phyloP scores from a whole-genome alignment of 2,797 vertebrate species.

The Pseudocheirus occidentalis region DNA sequence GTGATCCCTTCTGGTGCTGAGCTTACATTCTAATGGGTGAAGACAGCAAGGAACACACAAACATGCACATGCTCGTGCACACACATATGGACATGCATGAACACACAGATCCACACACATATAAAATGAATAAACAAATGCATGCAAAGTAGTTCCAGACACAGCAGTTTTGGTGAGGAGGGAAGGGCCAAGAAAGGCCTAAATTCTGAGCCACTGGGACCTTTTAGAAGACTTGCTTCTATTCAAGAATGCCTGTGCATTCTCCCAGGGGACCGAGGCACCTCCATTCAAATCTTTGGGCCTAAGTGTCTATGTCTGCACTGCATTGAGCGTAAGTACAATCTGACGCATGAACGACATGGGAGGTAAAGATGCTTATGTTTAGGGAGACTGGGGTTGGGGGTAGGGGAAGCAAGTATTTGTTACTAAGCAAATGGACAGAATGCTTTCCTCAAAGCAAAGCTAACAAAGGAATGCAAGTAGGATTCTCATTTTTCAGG shows the following conservation, averaged over 20 bases:
- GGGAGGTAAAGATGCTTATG: neutral
- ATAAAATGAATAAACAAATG: neutral
- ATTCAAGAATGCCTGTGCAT: neutral
- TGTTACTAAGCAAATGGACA: constrained; percentile 51
- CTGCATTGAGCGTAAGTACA: neutral
- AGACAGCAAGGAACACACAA: neutral
- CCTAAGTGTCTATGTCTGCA: no score
- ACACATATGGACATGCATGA: no score
- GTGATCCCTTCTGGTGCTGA: neutral
- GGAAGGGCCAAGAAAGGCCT: neutral
- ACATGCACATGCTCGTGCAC: no score
- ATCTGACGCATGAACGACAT: neutral
- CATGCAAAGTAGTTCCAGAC: neutral
- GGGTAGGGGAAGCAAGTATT: constrained; percentile 13
- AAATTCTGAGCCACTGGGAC: neutral
- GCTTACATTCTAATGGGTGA: neutral
- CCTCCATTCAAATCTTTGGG: neutral
- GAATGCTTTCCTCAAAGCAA: neutral
- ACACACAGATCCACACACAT: no score
- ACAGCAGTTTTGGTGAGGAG: neutral
- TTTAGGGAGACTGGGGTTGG: neutral
- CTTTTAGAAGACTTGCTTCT: neutral
- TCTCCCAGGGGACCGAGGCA: neutral
- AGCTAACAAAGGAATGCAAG: neutral
- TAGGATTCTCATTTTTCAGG: neutral